Conservation (phyloP, 1,140 invertebrate genomes). For the Magallana gigas region DNA sequence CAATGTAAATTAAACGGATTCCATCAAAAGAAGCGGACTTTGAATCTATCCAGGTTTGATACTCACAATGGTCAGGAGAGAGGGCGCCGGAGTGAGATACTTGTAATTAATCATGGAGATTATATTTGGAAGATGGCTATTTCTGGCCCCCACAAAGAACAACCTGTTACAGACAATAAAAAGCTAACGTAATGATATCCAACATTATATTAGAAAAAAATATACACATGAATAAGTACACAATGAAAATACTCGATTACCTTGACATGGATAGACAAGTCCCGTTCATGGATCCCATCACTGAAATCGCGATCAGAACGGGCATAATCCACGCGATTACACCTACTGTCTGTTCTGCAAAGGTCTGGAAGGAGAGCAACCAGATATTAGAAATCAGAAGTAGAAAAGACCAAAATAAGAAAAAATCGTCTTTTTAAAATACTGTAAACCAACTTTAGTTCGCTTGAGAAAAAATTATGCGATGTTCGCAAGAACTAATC, state of each 20-base stretch:
- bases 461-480: no score
- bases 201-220: no score
- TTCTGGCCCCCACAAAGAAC: slow-evolving; percentile 94
- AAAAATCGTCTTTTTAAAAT: not conserved
- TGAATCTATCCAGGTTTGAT: not conserved
- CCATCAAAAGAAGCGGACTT: no score
- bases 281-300: slow-evolving; percentile 98
- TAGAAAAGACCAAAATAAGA: not conserved
- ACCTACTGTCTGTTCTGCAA: slow-evolving; percentile 94
- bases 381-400: not conserved
- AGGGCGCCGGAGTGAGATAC: slow-evolving; percentile 90
- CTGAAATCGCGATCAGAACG: slow-evolving; percentile 97
- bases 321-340: slow-evolving; percentile 95
- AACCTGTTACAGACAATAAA: slow-evolving; percentile 86
- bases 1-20: not conserved
- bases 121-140: slow-evolving; percentile 92
- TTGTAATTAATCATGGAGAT: slow-evolving; percentile 91
- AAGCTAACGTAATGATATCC: not conserved
- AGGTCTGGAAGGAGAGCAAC: slow-evolving; percentile 83
- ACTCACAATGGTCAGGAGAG: slow-evolving; percentile 90
- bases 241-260: slow-evolving; percentile 71
- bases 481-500: no score
- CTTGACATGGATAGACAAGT: slow-evolving; percentile 96
- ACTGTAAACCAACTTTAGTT: no score
- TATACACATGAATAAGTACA: no score